phyloP scores from a whole-genome alignment of 1,140 invertebrate species.

The Pseudomyrmex cubaensis region DNA sequence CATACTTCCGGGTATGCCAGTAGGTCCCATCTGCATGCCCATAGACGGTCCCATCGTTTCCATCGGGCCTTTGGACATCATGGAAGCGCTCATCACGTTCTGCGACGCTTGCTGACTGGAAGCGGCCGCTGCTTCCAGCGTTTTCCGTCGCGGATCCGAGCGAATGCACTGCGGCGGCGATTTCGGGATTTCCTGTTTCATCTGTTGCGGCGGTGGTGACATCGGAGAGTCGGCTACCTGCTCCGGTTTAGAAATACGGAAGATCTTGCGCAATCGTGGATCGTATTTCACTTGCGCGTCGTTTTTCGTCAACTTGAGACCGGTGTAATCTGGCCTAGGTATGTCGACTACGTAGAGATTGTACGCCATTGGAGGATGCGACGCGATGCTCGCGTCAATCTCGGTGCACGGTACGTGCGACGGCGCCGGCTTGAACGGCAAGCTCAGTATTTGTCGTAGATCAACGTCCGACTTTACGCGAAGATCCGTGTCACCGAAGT shows the following conservation, averaged over 20 bases:
- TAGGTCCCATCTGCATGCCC: conserved; percentile 83
- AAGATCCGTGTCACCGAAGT: conserved; percentile 83
- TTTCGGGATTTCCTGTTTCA: conserved; percentile 79
- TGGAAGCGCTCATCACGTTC: conserved; percentile 57
- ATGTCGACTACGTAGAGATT: conserved; percentile 89
- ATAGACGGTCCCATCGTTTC: conserved; percentile 61
- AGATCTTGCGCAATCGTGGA: conserved; percentile 90
- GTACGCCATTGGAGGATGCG: conserved; percentile 90
- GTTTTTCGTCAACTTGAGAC: conserved; percentile 89
- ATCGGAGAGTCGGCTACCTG: conserved; percentile 82
- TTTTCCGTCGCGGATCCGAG: conserved; percentile 86
- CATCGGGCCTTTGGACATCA: conserved; percentile 64
- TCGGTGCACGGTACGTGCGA: conserved; percentile 93
- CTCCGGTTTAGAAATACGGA: conserved; percentile 87
- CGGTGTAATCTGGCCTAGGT: conserved; percentile 90
- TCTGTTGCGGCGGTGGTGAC: conserved; percentile 77
- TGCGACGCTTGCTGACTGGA: conserved; percentile 73
- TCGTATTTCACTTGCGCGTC: conserved; percentile 90
- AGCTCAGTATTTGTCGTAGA: conserved; percentile 87
- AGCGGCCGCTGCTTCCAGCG: conserved; percentile 80
- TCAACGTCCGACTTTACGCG: conserved; percentile 89
- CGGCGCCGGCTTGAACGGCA: conserved; percentile 91
- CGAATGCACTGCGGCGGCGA: conserved; percentile 81
- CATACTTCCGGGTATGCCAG: conserved; percentile 82
- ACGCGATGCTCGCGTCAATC: conserved; percentile 92